phyloP scores from a whole-genome alignment of 2,113 vertebrate species.

The Athene noctua region DNA sequence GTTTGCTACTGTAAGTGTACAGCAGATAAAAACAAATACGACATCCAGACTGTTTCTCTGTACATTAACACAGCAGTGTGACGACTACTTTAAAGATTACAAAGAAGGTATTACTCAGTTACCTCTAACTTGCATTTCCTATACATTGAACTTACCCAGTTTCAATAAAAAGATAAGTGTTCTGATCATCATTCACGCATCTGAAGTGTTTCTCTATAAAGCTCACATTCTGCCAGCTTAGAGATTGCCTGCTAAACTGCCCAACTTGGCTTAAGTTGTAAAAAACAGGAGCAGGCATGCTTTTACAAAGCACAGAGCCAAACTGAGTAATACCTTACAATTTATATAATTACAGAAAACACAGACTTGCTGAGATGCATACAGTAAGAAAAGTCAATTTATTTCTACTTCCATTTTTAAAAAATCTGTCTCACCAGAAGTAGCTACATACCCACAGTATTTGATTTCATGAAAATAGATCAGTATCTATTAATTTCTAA shows the following conservation, averaged over 20 bases:
- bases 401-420: background rate
- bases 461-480: background rate
- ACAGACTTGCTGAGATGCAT: background rate
- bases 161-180: background rate
- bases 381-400: background rate
- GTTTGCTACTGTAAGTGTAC: background rate
- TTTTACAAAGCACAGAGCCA: background rate
- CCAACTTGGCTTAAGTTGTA: background rate
- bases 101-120: background rate
- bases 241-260: constrained; percentile 5
- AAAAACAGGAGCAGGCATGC: background rate
- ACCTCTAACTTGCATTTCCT: background rate
- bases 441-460: background rate
- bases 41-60: background rate
- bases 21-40: constrained; percentile 26
- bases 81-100: background rate
- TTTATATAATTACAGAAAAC: constrained; percentile 14
- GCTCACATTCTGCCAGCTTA: background rate
- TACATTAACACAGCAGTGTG: background rate
- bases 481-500: background rate
- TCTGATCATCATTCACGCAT: background rate
- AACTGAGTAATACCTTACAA: background rate
- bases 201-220: background rate
- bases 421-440: background rate
- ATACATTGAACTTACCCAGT: background rate